Conservation (phyloP, 2,113 vertebrate genomes). For the Corvus moneduloides region DNA sequence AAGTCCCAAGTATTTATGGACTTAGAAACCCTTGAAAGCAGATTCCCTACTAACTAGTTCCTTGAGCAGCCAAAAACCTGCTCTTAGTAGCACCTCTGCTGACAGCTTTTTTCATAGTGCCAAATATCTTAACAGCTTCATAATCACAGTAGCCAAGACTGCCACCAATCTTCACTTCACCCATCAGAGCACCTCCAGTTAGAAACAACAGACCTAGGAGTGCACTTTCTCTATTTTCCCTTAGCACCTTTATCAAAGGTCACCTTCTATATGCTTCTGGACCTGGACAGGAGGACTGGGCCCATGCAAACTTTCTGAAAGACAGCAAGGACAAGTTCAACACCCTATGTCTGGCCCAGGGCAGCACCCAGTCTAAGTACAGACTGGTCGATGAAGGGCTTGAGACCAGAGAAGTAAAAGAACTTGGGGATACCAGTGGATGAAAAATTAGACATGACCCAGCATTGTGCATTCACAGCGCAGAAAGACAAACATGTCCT, state of each 20-base stretch:
- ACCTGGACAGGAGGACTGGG: background rate
- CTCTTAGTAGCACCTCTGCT: background rate
- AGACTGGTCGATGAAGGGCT: background rate
- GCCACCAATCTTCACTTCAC: background rate
- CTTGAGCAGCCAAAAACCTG: background rate
- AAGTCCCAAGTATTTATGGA: background rate
- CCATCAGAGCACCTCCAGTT: background rate
- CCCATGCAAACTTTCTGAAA: background rate
- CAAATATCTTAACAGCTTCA: background rate
- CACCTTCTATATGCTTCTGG: background rate
- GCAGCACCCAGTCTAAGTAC: background rate
- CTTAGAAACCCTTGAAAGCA: background rate
- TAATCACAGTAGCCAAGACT: background rate
- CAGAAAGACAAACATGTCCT: background rate
- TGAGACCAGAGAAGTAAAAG: background rate
- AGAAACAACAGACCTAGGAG: background rate
- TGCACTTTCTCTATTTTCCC: background rate
- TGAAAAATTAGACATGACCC: background rate
- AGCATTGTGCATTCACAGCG: accelerated
- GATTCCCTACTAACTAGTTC: background rate
- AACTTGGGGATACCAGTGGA: background rate
- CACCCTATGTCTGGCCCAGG: background rate
- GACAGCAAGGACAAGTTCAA: background rate
- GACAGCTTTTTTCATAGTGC: background rate
- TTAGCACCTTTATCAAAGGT: background rate